These are phyloP conservation scores for Limnephilus marmoratus DNA, from an alignment of 2,888 invertebrate genomes.

Conservation along the genomic window DNA sequence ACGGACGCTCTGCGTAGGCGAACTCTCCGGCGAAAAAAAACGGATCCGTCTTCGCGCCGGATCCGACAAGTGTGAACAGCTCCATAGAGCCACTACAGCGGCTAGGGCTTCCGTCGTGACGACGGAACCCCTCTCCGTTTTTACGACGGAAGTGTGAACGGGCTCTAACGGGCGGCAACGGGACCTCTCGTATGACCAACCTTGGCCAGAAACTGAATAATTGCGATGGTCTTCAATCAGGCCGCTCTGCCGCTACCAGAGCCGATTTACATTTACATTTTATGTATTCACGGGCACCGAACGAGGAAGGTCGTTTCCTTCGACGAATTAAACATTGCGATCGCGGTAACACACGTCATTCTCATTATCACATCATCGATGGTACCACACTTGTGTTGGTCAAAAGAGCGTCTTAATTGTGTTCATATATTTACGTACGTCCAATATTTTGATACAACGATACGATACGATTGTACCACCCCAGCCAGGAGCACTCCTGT, in stretches of 20 bases:
- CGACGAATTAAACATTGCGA: background rate
- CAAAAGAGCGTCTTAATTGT: background rate
- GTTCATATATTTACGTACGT: background rate
- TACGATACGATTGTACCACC: too few relatives aligned
- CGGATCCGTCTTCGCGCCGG: too few relatives aligned
- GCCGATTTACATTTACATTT: conserved; percentile 47
- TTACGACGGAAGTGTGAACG: too few relatives aligned
- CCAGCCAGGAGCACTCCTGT: too few relatives aligned
- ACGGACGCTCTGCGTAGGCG: too few relatives aligned
- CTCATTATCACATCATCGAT: background rate
- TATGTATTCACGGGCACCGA: background rate
- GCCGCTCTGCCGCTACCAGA: background rate
- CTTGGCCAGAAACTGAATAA: conserved; percentile 33
- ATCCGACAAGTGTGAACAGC: too few relatives aligned
- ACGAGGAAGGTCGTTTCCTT: conserved; percentile 30
- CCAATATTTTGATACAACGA: background rate
- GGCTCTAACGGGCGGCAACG: background rate
- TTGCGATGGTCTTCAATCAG: conserved; percentile 20
- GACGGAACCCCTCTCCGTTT: too few relatives aligned
- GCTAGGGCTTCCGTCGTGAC: too few relatives aligned
- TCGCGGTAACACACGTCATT: background rate
- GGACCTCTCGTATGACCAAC: conserved; percentile 14
- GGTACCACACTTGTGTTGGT: background rate
- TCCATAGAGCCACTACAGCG: too few relatives aligned
- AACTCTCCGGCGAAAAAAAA: too few relatives aligned